These are phyloP conservation scores for Andrena trimmerana DNA, from an alignment of 2,888 invertebrate species.

Conservation along the genomic window DNA sequence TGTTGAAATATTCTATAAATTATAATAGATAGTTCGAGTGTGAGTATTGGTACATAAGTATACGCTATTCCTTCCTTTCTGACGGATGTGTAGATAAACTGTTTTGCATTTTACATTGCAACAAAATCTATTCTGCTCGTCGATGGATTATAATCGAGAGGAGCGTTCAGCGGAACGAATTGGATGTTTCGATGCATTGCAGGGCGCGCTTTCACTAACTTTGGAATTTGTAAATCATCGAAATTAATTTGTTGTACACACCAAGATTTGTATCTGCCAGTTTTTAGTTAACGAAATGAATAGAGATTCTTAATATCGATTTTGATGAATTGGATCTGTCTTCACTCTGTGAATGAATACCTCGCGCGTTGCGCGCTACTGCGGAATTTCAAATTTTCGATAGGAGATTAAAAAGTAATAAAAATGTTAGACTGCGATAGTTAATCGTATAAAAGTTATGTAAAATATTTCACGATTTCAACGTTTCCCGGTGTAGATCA, in stretches of 20 bases:
- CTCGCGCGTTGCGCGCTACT: too few relatives aligned
- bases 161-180: slow-evolving; percentile 11
- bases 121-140: slow-evolving; percentile 13
- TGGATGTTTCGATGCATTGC: slow-evolving; percentile 2
- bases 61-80: too few relatives aligned
- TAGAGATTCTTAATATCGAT: background rate
- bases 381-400: too few relatives aligned
- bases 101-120: slow-evolving; percentile 7
- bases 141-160: background rate
- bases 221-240: background rate
- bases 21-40: background rate
- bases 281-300: background rate
- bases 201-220: slow-evolving; percentile 15
- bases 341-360: background rate
- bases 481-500: too few relatives aligned
- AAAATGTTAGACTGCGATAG: too few relatives aligned
- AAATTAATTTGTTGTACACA: background rate
- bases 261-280: background rate
- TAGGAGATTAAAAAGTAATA: too few relatives aligned
- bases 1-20: slow-evolving; percentile 15
- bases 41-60: background rate
- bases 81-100: too few relatives aligned
- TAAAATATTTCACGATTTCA: too few relatives aligned
- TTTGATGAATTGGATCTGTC: background rate
- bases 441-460: too few relatives aligned